Percentiles rank a stretch among this genome's conserved stretches.
These are phyloP conservation scores for Catagonus wagneri DNA, from an alignment of 2,113 vertebrate species.

Conservation along the genomic window DNA sequence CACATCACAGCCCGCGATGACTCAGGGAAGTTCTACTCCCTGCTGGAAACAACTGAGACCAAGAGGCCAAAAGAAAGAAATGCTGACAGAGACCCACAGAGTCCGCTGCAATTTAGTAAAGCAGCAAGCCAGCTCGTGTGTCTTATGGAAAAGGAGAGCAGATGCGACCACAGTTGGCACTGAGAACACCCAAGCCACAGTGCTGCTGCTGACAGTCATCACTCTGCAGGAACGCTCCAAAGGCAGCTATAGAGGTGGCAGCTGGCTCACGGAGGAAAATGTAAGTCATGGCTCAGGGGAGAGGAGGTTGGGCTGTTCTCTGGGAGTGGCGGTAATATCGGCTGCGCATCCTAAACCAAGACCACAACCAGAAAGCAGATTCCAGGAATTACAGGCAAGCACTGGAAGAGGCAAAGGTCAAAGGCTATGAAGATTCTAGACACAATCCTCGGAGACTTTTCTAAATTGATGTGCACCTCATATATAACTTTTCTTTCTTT, in stretches of 20 bases:
- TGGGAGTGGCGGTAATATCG: neutral
- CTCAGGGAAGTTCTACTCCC: slow-evolving; percentile 45
- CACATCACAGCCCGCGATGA: neutral
- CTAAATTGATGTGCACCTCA: neutral
- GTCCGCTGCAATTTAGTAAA: slow-evolving; percentile 73
- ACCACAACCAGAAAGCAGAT: neutral
- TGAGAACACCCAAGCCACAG: slow-evolving; percentile 71
- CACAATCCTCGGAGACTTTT: neutral
- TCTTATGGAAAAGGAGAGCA: slow-evolving; percentile 73
- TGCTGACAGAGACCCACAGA: slow-evolving; percentile 71
- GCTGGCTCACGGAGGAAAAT: neutral
- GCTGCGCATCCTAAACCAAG: neutral
- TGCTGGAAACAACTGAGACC: slow-evolving; percentile 19
- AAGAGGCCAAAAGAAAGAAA: slow-evolving; percentile 52
- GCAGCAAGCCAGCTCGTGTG: slow-evolving; percentile 51
- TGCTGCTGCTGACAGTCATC: neutral
- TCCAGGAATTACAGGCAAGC: neutral
- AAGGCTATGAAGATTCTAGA: neutral
- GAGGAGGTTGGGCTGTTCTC: fast-evolving
- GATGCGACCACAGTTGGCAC: neutral
- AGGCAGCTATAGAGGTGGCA: neutral
- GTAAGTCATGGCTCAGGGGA: neutral
- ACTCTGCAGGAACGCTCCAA: neutral
- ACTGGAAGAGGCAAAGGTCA: neutral
- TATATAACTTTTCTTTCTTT: neutral